Percentiles rank a stretch among this genome's conserved stretches.
Conservation (phyloP, 2,113 vertebrate genomes). For the Chloropsis cyanopogon region DNA sequence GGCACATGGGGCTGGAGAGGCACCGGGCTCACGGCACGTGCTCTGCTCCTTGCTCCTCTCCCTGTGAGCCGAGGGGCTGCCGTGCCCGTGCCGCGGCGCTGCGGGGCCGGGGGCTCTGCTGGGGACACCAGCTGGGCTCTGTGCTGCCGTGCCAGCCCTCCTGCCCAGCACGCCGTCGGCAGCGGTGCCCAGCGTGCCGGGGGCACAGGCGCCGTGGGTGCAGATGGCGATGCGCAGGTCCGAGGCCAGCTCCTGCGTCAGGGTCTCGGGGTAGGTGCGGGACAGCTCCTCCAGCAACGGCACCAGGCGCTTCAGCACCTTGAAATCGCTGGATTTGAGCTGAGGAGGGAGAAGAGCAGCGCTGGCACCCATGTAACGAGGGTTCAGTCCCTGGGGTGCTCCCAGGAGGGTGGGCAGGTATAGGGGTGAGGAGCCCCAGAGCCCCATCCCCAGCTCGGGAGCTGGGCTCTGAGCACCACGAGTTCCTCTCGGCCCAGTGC, state of each 20-base stretch:
- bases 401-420: neutral
- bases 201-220: constrained; percentile 82
- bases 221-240: constrained; percentile 85
- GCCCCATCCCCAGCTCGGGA: fast-evolving
- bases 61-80: neutral
- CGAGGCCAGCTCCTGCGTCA: constrained; percentile 84
- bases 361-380: fast-evolving
- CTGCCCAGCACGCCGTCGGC: constrained; percentile 6
- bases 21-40: fast-evolving
- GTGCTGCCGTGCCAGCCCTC: neutral
- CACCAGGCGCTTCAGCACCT: constrained; percentile 76
- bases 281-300: constrained; percentile 80
- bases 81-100: fast-evolving
- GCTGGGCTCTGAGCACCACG: fast-evolving
- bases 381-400: fast-evolving
- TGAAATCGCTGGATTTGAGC: constrained; percentile 80
- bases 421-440: neutral
- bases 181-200: constrained; percentile 26
- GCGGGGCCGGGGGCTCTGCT: neutral
- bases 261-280: constrained; percentile 74
- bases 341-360: neutral
- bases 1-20: fast-evolving
- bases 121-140: neutral
- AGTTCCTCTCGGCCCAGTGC: fast-evolving
- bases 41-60: neutral